phyloP scores from a whole-genome alignment of 2,797 vertebrate species.

The Semaprochilodus insignis region DNA sequence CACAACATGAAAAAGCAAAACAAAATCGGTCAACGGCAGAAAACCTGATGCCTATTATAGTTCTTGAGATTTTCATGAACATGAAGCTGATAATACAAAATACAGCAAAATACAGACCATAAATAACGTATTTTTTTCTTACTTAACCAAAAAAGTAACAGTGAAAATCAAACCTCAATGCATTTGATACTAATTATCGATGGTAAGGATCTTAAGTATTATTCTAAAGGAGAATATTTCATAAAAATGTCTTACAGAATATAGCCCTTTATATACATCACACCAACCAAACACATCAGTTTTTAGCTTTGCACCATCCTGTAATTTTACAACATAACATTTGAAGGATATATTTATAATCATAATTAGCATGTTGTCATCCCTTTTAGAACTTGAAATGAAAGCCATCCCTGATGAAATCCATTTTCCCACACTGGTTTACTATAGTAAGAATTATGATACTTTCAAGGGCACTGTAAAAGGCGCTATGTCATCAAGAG shows the following conservation, averaged over 20 bases:
- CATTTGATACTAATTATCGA: too few species aligned
- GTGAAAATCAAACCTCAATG: too few species aligned
- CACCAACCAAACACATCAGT: not conserved
- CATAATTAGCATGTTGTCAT: not conserved
- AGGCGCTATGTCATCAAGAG: conserved; percentile 49
- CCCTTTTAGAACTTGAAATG: conserved; percentile 16
- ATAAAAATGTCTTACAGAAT: not conserved
- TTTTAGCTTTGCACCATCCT: not conserved
- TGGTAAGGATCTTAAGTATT: not conserved
- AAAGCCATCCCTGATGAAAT: conserved; percentile 10
- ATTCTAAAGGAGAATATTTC: not conserved
- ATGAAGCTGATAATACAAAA: too few species aligned
- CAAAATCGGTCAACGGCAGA: too few species aligned
- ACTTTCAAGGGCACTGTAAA: conserved; percentile 29
- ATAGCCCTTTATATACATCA: not conserved
- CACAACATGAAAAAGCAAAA: too few species aligned
- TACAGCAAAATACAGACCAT: too few species aligned
- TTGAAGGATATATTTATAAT: not conserved
- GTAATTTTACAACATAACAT: not conserved
- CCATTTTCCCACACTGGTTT: conserved; percentile 10
- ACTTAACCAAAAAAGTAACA: too few species aligned
- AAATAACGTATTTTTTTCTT: too few species aligned
- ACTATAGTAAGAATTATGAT: conserved; percentile 14
- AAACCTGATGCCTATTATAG: too few species aligned
- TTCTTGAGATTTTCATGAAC: too few species aligned